phyloP scores from a whole-genome alignment of 30 jellyfish, hydroid and myxozoan genomes.

The Thelohanellus kitauei region DNA sequence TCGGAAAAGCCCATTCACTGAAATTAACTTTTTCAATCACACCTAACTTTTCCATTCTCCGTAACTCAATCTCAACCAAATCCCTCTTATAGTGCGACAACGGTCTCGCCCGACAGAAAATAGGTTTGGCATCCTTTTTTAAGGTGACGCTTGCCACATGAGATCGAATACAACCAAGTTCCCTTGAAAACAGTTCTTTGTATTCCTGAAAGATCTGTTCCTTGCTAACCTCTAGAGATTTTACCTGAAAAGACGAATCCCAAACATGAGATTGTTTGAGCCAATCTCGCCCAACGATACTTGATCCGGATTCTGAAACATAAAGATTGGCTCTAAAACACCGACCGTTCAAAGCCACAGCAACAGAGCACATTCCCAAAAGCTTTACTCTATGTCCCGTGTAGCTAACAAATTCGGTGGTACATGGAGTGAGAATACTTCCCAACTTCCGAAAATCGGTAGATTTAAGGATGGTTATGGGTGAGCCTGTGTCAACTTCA shows the following conservation, averaged over 20 bases:
- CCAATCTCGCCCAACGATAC: neutral
- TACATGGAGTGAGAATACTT: neutral
- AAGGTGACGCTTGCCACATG: neutral
- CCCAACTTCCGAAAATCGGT: neutral
- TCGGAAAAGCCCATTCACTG: constrained; percentile 27
- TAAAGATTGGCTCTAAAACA: no score
- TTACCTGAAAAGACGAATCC: neutral
- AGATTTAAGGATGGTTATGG: neutral
- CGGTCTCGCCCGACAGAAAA: no score
- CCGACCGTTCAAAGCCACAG: neutral
- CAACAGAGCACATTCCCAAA: neutral
- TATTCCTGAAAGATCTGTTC: neutral
- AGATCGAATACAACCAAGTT: neutral
- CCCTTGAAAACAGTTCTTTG: neutral
- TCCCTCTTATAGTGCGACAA: no score
- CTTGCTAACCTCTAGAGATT: neutral
- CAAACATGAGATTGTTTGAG: neutral
- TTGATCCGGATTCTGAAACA: neutral
- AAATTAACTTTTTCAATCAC: constrained; percentile 20
- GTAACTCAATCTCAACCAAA: no score
- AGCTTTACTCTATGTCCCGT: neutral
- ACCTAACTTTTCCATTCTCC: constrained; percentile 8
- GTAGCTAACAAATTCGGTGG: neutral
- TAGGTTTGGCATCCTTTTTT: neutral
- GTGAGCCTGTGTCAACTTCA: neutral